These are phyloP conservation scores for Potamarius usumacintae DNA, from an alignment of 2,113 vertebrate species.

Conservation along the genomic window DNA sequence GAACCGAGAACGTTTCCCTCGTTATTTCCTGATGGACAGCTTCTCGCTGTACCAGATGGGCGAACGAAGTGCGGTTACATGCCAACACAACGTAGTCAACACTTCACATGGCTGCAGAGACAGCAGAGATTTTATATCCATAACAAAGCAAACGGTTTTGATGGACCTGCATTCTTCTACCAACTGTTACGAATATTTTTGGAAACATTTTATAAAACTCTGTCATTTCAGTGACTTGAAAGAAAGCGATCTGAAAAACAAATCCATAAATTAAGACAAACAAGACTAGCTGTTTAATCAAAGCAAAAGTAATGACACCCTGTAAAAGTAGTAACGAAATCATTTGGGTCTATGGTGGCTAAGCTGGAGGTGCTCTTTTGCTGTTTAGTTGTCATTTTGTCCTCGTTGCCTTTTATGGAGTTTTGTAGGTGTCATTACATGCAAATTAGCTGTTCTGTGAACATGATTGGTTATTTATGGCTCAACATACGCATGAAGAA, in stretches of 20 bases:
- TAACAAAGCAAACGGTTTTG: neutral
- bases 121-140: neutral
- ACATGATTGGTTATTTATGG: neutral
- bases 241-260: neutral
- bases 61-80: slow-evolving; percentile 78
- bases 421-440: neutral
- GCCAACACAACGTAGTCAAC: neutral
- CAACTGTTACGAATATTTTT: neutral
- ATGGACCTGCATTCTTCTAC: neutral
- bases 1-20: slow-evolving; percentile 85
- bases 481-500: neutral
- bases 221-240: neutral
- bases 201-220: neutral
- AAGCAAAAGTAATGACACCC: neutral
- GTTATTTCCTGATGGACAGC: slow-evolving; percentile 80
- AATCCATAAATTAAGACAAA: neutral
- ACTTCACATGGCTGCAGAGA: no score
- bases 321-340: neutral
- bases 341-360: neutral
- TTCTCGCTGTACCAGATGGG: slow-evolving; percentile 89
- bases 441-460: neutral
- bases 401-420: neutral
- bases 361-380: neutral
- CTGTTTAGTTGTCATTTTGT: neutral
- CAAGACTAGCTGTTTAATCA: neutral